Evolutionary conservation across 2,888 invertebrate genomes (phyloP), one percentile per base, ranked within the genome.

Genomic region (Drosophila kokeensis): DNA sequence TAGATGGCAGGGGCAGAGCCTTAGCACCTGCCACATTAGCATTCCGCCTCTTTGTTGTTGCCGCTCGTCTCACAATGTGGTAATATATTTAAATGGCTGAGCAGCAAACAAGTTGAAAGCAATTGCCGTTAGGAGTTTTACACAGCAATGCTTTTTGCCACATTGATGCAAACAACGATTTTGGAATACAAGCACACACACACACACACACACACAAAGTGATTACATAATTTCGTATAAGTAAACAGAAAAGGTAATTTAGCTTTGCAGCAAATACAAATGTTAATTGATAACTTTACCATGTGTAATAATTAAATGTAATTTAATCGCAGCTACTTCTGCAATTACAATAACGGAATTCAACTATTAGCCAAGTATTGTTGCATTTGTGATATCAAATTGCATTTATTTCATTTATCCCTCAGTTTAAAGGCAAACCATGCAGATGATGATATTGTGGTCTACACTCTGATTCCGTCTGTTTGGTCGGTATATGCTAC

Each of bases 71-170:
- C 49, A 60, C 76, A 66, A 60, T 61, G 60, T 58, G 77, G 76
- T 54, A 76, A 80, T 77, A 79, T 67, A 77, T 80, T 80, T 77
- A 76, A 77, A 76, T 76, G 76, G 81, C 63, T 61, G 80, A 60
- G 63, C 70, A 57, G 49, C 66, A 57, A 77, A 60, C 76, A 76
- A 67, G 80, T 67, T 80, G 45, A 76, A 76, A 76, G 77, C 58
- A 71, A 78, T 76, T 70, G 76, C 76, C 71, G 11, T 49, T 40
- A 52, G 80, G 48, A 53, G 64, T 53, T 68, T 59, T 60, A 30
- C 48, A 42, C 59, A 34, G 40, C 48, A 24, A 60, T 36, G 52
- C 42, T 40, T 29, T 29, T 57, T 38, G 38, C 55, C 40, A 57
- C 40, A 29, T 36, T 27, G 38, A 58, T 34, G 45, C 45, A 58